Evolutionary conservation across 2,888 invertebrate genomes (phyloP).

Genomic region (Drosophila fulvimacula): DNA sequence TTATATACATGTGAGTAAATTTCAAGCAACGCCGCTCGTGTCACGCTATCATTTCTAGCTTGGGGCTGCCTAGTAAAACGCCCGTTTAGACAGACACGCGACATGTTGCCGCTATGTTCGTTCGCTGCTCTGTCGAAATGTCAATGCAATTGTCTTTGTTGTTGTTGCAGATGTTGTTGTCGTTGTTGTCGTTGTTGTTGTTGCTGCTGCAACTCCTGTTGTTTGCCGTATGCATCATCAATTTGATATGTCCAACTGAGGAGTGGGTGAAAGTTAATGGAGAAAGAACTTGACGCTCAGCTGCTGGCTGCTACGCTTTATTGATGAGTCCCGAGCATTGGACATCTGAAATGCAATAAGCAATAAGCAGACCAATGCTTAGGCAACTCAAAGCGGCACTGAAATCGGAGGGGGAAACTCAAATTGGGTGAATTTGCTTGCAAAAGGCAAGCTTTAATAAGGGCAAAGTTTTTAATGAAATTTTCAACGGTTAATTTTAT

Average conservation of each 20-base stretch:
- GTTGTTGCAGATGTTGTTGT: not conserved
- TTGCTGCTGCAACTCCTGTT: constrained; percentile 39
- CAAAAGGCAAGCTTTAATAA: constrained; percentile 14
- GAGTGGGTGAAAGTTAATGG: constrained; percentile 12
- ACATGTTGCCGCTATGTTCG: constrained; percentile 54
- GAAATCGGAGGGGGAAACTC: not conserved
- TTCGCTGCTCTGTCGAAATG: constrained; percentile 67
- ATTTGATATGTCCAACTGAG: constrained; percentile 54
- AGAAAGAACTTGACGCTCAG: constrained; percentile 31
- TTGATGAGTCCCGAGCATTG: constrained; percentile 60
- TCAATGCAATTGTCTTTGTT: constrained; percentile 73
- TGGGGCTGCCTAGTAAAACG: constrained; percentile 3
- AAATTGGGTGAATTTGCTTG: not conserved
- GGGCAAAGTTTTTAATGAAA: not conserved
- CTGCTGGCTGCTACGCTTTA: constrained; percentile 54
- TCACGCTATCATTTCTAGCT: constrained; percentile 13
- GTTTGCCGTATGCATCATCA: constrained; percentile 76
- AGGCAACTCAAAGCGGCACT: not conserved
- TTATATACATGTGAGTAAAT: too few relatives aligned
- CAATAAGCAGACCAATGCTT: constrained; percentile 67
- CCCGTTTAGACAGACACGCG: constrained; percentile 45
- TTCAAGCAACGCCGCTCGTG: not conserved
- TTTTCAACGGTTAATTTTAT: too few relatives aligned
- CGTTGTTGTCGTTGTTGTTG: constrained; percentile 33
- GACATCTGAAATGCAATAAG: constrained; percentile 69